These are phyloP conservation scores for Hydroisotoma schaefferi DNA, from an alignment of 2,888 invertebrate genomes.

Conservation along the genomic window DNA sequence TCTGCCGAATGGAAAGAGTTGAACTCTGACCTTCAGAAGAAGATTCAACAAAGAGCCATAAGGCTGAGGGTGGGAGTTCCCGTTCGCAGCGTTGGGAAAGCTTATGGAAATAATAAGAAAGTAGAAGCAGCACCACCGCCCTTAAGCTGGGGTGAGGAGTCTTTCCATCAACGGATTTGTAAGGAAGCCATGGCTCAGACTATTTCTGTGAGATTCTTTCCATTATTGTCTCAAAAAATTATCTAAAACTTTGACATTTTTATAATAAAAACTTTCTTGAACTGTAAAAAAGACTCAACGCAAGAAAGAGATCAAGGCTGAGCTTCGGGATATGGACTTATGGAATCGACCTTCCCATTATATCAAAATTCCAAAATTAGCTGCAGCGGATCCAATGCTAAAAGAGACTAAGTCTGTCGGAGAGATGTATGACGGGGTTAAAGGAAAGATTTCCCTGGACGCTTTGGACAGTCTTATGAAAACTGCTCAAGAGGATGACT, in stretches of 20 bases:
- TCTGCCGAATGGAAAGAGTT: background rate
- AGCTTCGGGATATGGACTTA: background rate
- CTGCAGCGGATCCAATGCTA: conserved; percentile 1
- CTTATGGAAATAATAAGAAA: too few relatives aligned
- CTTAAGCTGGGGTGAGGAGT: too few relatives aligned
- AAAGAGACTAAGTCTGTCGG: background rate
- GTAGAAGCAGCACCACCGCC: too few relatives aligned
- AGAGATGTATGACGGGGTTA: background rate
- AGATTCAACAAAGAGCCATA: background rate
- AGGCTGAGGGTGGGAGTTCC: too few relatives aligned
- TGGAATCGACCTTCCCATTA: background rate
- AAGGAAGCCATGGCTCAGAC: too few relatives aligned
- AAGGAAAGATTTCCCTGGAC: background rate
- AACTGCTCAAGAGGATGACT: too few relatives aligned
- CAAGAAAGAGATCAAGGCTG: background rate
- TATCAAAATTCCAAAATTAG: background rate
- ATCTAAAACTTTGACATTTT: too few relatives aligned
- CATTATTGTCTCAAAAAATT: too few relatives aligned
- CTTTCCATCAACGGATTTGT: too few relatives aligned
- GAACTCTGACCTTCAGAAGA: background rate
- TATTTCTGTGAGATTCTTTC: too few relatives aligned
- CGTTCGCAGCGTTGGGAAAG: too few relatives aligned
- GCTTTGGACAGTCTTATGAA: background rate
- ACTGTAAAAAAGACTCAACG: background rate
- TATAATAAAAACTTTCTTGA: too few relatives aligned